Percentiles rank a stretch among this genome's conserved stretches.
These are phyloP conservation scores for Artibeus jamaicensis DNA, from an alignment of 2,797 vertebrate genomes.

Conservation along the genomic window DNA sequence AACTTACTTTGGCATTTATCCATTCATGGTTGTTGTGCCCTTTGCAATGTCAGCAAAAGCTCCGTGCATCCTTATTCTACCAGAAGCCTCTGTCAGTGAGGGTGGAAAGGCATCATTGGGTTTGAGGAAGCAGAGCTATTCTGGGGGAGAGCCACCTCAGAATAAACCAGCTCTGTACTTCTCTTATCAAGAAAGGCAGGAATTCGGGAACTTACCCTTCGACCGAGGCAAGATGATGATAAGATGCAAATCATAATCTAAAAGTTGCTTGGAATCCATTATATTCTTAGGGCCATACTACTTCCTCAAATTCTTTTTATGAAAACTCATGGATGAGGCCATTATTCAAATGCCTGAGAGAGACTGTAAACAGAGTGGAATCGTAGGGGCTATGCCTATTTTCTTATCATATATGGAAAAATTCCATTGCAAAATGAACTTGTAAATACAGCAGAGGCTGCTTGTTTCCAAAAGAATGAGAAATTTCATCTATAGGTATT, in stretches of 20 bases:
- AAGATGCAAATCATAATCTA: not conserved
- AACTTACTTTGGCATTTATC: not conserved
- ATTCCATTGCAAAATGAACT: constrained; percentile 8
- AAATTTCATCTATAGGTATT: not conserved
- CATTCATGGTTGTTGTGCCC: not conserved
- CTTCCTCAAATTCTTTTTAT: not conserved
- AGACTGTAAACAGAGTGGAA: not conserved
- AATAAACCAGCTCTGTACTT: not conserved
- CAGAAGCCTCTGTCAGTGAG: not conserved
- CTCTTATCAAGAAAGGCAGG: not conserved
- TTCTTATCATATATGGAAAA: not conserved
- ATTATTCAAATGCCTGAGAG: not conserved
- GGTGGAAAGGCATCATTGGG: not conserved
- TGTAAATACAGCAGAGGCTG: not conserved
- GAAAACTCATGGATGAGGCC: not conserved
- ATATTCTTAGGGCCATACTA: not conserved
- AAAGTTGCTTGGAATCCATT: not conserved
- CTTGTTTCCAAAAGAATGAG: constrained; percentile 37
- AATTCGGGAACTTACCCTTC: not conserved
- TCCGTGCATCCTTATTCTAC: not conserved
- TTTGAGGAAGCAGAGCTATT: not conserved
- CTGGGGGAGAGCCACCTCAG: not conserved
- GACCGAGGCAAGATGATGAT: not conserved
- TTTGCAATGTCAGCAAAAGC: not conserved
- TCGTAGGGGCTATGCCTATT: not conserved